Percentiles rank a stretch among this genome's conserved stretches.
phyloP scores from a whole-genome alignment of 2,888 invertebrate genomes.

The Ctenicera cuprea region DNA sequence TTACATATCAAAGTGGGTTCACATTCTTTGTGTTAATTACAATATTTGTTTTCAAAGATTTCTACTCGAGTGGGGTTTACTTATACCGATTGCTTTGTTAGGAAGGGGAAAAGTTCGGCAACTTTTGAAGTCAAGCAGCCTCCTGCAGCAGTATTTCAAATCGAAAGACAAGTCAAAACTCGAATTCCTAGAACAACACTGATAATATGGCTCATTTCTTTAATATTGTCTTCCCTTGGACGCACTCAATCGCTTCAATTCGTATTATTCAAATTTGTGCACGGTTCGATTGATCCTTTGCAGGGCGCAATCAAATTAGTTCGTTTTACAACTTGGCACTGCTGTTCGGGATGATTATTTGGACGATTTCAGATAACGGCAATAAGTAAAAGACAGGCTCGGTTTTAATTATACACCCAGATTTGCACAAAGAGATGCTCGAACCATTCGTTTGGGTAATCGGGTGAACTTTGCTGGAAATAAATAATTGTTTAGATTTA shows the following conservation, averaged over 20 bases:
- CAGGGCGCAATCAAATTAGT: slow-evolving; percentile 41
- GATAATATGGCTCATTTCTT: slow-evolving; percentile 63
- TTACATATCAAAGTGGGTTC: slow-evolving; percentile 68
- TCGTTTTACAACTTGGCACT: slow-evolving; percentile 39
- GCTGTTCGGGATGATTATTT: slow-evolving; percentile 29
- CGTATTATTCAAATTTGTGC: slow-evolving; percentile 54
- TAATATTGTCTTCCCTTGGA: slow-evolving; percentile 55
- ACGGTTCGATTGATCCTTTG: slow-evolving; percentile 50
- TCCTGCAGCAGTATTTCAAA: background rate
- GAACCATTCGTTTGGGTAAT: slow-evolving; percentile 64
- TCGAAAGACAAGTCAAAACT: background rate
- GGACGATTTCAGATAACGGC: slow-evolving; percentile 35
- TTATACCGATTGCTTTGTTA: slow-evolving; percentile 50
- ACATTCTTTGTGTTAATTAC: slow-evolving; percentile 69
- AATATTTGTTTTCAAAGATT: slow-evolving; percentile 68
- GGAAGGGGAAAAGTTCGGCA: slow-evolving; percentile 42
- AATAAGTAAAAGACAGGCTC: slow-evolving; percentile 47
- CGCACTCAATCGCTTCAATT: slow-evolving; percentile 49
- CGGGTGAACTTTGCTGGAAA: slow-evolving; percentile 67
- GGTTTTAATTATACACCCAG: slow-evolving; percentile 68
- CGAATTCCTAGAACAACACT: slow-evolving; percentile 16
- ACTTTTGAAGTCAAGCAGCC: slow-evolving; percentile 24
- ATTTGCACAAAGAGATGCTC: slow-evolving; percentile 67
- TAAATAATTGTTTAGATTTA: slow-evolving; percentile 70
- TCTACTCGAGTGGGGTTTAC: slow-evolving; percentile 51